phyloP scores from a whole-genome alignment of 2,113 vertebrate species.

The Orycteropus afer region DNA sequence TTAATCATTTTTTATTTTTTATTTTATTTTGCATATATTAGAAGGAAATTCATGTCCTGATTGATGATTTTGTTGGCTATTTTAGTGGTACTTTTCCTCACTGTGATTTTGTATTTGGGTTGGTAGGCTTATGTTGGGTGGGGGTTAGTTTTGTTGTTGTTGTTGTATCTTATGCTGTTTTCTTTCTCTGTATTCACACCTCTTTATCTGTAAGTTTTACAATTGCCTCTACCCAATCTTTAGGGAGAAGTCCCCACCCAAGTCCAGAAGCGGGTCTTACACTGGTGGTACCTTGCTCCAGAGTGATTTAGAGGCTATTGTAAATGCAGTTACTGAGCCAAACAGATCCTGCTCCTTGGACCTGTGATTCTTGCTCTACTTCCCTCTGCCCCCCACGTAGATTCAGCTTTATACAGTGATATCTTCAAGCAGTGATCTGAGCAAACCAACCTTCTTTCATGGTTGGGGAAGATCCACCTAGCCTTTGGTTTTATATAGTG shows the following conservation, averaged over 20 bases:
- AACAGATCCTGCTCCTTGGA: not conserved
- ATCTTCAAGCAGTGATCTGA: constrained; percentile 22
- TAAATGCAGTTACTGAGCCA: not conserved
- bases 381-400: not conserved
- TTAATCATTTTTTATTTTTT: not conserved
- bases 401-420: not conserved
- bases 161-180: not conserved
- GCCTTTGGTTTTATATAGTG: constrained; percentile 3
- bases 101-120: not conserved
- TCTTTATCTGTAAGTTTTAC: not conserved
- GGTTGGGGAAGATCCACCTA: not conserved
- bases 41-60: not conserved
- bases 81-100: not conserved
- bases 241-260: not conserved
- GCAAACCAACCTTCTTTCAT: constrained; percentile 2
- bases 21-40: not conserved
- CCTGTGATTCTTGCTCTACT: constrained; percentile 1
- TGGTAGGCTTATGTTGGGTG: not conserved
- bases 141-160: not conserved
- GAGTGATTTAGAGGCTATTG: not conserved
- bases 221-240: not conserved
- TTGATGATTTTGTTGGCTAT: not conserved
- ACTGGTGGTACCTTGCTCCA: not conserved
- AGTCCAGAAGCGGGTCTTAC: not conserved
- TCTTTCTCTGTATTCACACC: not conserved